A percentile compares a stretch with the other conserved stretches of the same genome.
Evolutionary conservation across 2,888 invertebrate species (phyloP).

Genomic region (Lissocephala sabroskyi): DNA sequence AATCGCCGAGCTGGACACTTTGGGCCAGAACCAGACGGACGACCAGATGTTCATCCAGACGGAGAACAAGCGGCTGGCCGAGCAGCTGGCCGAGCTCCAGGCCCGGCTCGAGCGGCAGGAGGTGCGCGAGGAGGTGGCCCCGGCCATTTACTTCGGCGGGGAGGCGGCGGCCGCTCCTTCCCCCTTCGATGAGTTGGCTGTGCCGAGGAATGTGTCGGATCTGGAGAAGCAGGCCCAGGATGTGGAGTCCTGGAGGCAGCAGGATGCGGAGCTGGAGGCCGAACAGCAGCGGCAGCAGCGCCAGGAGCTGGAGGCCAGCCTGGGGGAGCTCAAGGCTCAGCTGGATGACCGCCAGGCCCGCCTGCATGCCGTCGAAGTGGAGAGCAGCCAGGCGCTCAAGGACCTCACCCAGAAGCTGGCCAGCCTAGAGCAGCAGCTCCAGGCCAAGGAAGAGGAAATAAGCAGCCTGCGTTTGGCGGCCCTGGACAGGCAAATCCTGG

Average conservation of each 20-base stretch:
- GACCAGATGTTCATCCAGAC: slow-evolving; percentile 73
- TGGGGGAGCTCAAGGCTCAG: slow-evolving; percentile 12
- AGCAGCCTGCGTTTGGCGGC: slow-evolving; percentile 35
- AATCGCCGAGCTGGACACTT: slow-evolving; percentile 68
- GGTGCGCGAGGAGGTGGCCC: slow-evolving; percentile 34
- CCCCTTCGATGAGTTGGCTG: slow-evolving; percentile 69
- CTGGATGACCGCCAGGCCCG: slow-evolving; percentile 13
- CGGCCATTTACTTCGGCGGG: slow-evolving; percentile 62
- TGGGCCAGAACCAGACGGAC: slow-evolving; percentile 72
- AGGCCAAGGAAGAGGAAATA: slow-evolving; percentile 47
- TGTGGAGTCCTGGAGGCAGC: slow-evolving; percentile 65
- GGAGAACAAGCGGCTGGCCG: slow-evolving; percentile 76
- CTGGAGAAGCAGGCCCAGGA: slow-evolving; percentile 71
- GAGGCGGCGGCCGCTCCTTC: slow-evolving; percentile 52
- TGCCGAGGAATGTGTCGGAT: slow-evolving; percentile 68
- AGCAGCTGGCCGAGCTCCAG: slow-evolving; percentile 74
- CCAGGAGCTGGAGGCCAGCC: slow-evolving; percentile 14
- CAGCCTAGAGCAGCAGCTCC: slow-evolving; percentile 37
- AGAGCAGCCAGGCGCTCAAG: neutral
- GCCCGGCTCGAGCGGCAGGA: slow-evolving; percentile 73
- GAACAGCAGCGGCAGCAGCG: slow-evolving; percentile 6
- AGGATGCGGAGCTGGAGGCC: slow-evolving; percentile 19
- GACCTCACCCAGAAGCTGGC: slow-evolving; percentile 18
- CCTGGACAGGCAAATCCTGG: slow-evolving; percentile 38
- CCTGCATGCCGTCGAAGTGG: neutral